Conservation (phyloP, 64 coral and sea anemone genomes). For the Pocillopora verrucosa region DNA sequence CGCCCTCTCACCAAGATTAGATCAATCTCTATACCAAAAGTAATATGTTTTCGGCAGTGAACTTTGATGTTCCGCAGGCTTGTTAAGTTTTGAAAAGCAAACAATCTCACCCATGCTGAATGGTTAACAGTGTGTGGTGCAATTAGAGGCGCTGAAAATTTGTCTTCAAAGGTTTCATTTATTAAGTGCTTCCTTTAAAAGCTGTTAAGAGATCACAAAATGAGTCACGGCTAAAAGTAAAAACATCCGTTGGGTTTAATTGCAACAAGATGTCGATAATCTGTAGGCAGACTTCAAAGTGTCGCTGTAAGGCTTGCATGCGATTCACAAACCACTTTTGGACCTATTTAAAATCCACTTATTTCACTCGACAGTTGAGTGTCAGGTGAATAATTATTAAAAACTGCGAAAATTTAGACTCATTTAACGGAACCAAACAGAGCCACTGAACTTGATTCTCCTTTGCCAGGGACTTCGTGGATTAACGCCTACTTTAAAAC, state of each 20-base stretch:
- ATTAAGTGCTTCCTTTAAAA: background rate
- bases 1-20: background rate
- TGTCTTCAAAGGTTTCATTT: background rate
- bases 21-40: background rate
- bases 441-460: too few species aligned
- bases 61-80: constrained; percentile 3
- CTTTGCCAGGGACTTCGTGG: too few species aligned
- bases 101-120: background rate
- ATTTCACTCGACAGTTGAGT: too few species aligned
- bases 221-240: background rate
- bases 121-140: background rate
- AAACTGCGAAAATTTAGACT: too few species aligned
- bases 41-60: constrained; percentile 6
- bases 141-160: background rate
- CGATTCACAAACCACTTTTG: too few species aligned
- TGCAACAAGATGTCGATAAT: too few species aligned
- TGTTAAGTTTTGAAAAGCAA: background rate
- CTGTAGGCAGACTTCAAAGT: too few species aligned
- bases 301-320: too few species aligned
- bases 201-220: background rate
- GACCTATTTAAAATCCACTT: too few species aligned
- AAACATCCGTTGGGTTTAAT: background rate
- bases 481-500: too few species aligned
- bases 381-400: too few species aligned
- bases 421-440: too few species aligned